These are phyloP conservation scores for Loris lydekkerianus DNA, from an alignment of 2,797 vertebrate species.

Conservation along the genomic window DNA sequence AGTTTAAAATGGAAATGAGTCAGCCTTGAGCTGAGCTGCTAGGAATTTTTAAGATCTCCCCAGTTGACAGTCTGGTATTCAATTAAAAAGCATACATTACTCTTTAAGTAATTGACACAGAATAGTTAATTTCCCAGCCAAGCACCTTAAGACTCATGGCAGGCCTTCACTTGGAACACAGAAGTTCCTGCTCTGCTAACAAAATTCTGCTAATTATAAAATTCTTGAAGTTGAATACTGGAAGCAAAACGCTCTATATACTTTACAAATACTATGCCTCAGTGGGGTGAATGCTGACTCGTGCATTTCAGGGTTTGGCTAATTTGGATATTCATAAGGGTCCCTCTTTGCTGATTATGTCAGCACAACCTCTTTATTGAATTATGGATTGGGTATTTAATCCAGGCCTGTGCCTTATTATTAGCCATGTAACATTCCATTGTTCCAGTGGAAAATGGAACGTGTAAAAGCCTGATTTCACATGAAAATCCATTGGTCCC, in stretches of 20 bases:
- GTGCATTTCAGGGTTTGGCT: conserved; percentile 67
- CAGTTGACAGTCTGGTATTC: conserved; percentile 47
- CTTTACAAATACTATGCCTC: conserved; percentile 58
- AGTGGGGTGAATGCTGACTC: conserved; percentile 70
- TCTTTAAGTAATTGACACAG: background rate
- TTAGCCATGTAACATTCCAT: conserved; percentile 75
- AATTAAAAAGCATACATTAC: conserved; percentile 56
- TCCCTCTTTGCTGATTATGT: conserved; percentile 83
- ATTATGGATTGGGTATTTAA: conserved; percentile 88
- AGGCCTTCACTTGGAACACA: background rate
- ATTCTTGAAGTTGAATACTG: background rate
- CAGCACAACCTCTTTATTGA: conserved; percentile 87
- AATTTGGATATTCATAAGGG: conserved; percentile 83
- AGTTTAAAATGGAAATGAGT: background rate
- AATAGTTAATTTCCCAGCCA: conserved; percentile 24
- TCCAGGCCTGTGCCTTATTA: conserved; percentile 78
- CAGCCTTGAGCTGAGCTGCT: background rate
- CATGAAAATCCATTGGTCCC: conserved; percentile 62
- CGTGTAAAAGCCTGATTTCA: conserved; percentile 67
- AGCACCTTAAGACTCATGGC: background rate
- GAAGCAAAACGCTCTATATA: conserved; percentile 64
- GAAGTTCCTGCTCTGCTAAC: background rate
- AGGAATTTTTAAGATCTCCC: conserved; percentile 46
- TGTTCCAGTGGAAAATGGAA: conserved; percentile 80
- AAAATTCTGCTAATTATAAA: conserved; percentile 75